These are phyloP conservation scores for Idaea straminata DNA, from an alignment of 2,888 invertebrate genomes.

Conservation along the genomic window DNA sequence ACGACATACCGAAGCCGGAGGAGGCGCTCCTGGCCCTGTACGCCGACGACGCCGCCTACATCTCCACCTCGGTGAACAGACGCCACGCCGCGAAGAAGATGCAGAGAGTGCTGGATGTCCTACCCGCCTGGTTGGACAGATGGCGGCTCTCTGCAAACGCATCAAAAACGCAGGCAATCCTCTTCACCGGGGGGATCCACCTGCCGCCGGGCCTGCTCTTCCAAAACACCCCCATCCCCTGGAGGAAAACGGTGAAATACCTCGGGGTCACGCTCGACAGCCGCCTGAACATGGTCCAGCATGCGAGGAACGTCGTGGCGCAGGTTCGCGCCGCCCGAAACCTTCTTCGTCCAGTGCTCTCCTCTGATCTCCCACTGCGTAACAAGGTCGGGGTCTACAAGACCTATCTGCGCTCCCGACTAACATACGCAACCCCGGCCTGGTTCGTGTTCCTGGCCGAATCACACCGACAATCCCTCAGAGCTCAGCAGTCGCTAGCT, in stretches of 20 bases:
- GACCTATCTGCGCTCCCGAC: background rate
- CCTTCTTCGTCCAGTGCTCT: background rate
- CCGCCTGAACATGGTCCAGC: background rate
- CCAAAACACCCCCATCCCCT: too few species aligned
- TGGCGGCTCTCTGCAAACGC: too few species aligned
- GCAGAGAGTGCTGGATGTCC: slow-evolving; percentile 19
- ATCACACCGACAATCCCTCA: background rate
- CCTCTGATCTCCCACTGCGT: background rate
- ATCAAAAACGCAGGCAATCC: too few species aligned
- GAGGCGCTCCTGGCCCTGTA: background rate
- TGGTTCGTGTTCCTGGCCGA: background rate
- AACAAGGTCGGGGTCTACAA: background rate
- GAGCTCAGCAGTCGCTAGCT: background rate
- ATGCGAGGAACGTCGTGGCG: background rate
- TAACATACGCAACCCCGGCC: background rate
- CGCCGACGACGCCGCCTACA: too few species aligned
- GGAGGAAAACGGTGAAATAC: background rate
- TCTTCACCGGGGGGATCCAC: too few species aligned
- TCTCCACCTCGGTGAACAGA: too few species aligned
- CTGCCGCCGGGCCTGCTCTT: too few species aligned
- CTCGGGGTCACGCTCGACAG: background rate
- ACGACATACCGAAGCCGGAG: background rate
- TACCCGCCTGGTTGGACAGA: slow-evolving; percentile 5
- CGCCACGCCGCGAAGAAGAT: background rate
- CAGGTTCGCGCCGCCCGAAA: background rate